Percentiles rank a stretch among this genome's conserved stretches.
These are phyloP conservation scores for Formica selysi DNA, from an alignment of 1,140 invertebrate species.

Conservation along the genomic window DNA sequence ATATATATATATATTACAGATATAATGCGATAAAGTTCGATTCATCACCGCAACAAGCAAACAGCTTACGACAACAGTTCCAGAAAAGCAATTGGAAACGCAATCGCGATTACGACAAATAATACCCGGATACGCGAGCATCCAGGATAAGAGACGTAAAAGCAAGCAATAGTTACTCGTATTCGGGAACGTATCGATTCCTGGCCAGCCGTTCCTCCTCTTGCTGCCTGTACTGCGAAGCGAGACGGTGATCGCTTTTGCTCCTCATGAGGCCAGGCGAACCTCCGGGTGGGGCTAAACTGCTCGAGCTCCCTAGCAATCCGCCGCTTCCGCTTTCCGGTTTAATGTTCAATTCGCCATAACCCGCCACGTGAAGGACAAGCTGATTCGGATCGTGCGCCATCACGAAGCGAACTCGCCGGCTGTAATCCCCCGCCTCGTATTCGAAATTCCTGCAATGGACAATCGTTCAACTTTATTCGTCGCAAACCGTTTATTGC, in stretches of 20 bases:
- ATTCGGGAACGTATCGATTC: constrained; percentile 85
- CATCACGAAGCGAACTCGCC: constrained; percentile 94
- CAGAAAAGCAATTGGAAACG: background rate
- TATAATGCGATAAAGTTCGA: too few species aligned
- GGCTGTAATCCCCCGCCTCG: constrained; percentile 95
- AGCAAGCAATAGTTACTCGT: constrained; percentile 82
- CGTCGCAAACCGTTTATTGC: background rate
- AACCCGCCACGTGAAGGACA: constrained; percentile 93
- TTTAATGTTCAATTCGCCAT: constrained; percentile 95
- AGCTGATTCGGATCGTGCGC: constrained; percentile 96
- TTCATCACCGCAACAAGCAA: background rate
- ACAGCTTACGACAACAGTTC: background rate
- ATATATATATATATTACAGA: too few species aligned
- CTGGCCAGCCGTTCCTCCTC: constrained; percentile 88
- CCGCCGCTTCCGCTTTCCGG: constrained; percentile 84
- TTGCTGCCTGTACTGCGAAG: constrained; percentile 95
- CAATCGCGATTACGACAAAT: background rate
- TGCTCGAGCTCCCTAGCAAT: constrained; percentile 85
- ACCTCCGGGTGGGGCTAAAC: constrained; percentile 88
- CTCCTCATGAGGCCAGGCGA: constrained; percentile 94
- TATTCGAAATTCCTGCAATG: constrained; percentile 94
- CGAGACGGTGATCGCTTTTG: constrained; percentile 96
- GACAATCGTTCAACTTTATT: constrained; percentile 44
- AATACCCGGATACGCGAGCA: background rate
- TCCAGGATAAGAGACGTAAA: constrained; percentile 23